A percentile compares a stretch with the other conserved stretches of the same genome.
phyloP scores from a whole-genome alignment of 2,888 invertebrate genomes.

The Acronicta leporina region DNA sequence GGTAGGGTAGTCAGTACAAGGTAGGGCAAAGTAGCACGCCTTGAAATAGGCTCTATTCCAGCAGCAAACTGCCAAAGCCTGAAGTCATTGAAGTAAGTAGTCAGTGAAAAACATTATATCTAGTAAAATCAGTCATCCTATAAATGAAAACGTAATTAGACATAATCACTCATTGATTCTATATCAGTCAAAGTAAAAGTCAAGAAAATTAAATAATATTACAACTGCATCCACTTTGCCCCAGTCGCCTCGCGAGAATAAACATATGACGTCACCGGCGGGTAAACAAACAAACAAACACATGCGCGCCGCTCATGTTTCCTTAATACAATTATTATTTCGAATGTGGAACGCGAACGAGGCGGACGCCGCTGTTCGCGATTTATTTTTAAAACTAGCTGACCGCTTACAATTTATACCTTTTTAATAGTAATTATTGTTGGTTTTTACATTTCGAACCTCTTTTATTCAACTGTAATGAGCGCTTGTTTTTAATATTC shows the following conservation, averaged over 20 bases:
- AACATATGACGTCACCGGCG: constrained; percentile 89
- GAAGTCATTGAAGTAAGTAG: no score
- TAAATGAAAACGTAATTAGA: constrained; percentile 19
- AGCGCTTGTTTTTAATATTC: constrained; percentile 25
- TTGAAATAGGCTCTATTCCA: no score
- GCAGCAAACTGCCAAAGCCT: no score
- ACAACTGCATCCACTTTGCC: constrained; percentile 54
- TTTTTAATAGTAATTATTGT: constrained; percentile 44
- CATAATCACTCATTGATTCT: no score
- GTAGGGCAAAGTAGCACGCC: no score
- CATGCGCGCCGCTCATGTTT: constrained; percentile 89
- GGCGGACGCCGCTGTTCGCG: constrained; percentile 68
- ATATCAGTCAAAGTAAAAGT: not conserved
- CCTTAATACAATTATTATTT: constrained; percentile 90
- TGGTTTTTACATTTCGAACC: constrained; percentile 41
- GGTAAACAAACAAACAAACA: constrained; percentile 90
- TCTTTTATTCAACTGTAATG: constrained; percentile 44
- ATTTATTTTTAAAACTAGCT: constrained; percentile 59
- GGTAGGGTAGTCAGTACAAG: no score
- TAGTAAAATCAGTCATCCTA: not conserved
- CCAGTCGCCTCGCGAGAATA: constrained; percentile 84
- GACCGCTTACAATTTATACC: constrained; percentile 46
- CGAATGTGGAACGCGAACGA: constrained; percentile 84
- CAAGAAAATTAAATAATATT: constrained; percentile 40
- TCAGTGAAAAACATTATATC: no score